These are phyloP conservation scores for Clytia hemisphaerica DNA, from an alignment of 30 jellyfish, hydroid and myxozoan genomes.

Conservation along the genomic window DNA sequence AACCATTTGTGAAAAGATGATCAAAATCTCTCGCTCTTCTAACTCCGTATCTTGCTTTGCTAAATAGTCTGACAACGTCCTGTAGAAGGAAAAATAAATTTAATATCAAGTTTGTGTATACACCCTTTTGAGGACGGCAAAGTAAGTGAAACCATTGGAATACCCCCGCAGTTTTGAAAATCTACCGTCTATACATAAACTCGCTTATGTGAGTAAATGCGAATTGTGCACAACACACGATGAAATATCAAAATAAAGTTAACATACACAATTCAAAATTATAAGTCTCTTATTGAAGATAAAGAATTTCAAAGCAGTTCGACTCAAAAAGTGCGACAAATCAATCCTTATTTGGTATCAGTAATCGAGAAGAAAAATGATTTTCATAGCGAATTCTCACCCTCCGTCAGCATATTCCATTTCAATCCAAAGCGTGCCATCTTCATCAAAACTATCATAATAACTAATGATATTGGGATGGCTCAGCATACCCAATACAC, in stretches of 20 bases:
- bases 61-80: constrained; percentile 55
- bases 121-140: neutral
- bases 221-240: no score
- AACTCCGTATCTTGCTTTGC: constrained; percentile 55
- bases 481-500: constrained; percentile 77
- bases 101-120: no score
- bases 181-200: no score
- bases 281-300: neutral
- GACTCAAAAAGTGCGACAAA: neutral
- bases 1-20: constrained; percentile 79
- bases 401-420: constrained; percentile 97
- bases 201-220: no score
- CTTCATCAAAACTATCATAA: constrained; percentile 90
- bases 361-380: neutral
- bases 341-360: neutral
- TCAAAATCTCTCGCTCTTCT: constrained; percentile 62
- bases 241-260: neutral
- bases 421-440: constrained; percentile 85
- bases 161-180: no score
- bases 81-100: constrained; percentile 1
- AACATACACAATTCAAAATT: neutral
- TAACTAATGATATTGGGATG: constrained; percentile 80
- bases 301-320: neutral
- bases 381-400: constrained; percentile 2
- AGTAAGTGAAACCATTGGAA: neutral